Evolutionary conservation across 2,113 vertebrate species (phyloP), one percentile per base, ranked within the genome.

Genomic region (Pyrgilauda ruficollis): DNA sequence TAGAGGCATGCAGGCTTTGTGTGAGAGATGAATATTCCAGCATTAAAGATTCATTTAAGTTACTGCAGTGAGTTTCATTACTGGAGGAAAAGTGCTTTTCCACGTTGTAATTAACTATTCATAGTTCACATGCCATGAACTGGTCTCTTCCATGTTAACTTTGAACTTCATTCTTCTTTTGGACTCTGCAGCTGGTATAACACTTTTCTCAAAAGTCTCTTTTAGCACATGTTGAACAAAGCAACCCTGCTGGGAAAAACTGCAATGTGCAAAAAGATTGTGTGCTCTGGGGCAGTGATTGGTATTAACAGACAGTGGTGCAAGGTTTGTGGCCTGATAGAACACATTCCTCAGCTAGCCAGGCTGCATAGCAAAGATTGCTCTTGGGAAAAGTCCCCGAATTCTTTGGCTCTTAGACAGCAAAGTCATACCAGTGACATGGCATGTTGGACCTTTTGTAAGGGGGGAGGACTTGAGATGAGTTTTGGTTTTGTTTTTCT

Each of bases 371-470:
- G 84, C 95, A 89, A 79, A 96, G 92, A 91, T 69, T 91, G 47
- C 85, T 96, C 84, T 95, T 96, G 77, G 89, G 84, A 97, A 92
- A 96, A 95, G 88, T 94, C 86, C 82, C 89, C 59, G 58, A 61
- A 96, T 98, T 96, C 92, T 93, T 97, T 96, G 92, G 89, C 84
- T 94, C n/a, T 93, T 90, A 61, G 73, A 95, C 89, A 96, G 80
- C 68, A 41, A 95, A 95, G 82, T 97, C 94, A 94, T 95, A 88
- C 82, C 69, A 94, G 80, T 97, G 96, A 97, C 84, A 97, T 4
- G 61, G 88, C 75, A 82, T 70, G 84, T 87, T 94, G 69, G 77
- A 76, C 46, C 35, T 68, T 84, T 84, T 67, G 66, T 55, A 78
- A 85, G 37, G 84, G 76, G 80, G 78, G 87, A 96, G 79, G 70